Evolutionary conservation across 2,113 vertebrate species (phyloP).

Genomic region (Desmodus rotundus): DNA sequence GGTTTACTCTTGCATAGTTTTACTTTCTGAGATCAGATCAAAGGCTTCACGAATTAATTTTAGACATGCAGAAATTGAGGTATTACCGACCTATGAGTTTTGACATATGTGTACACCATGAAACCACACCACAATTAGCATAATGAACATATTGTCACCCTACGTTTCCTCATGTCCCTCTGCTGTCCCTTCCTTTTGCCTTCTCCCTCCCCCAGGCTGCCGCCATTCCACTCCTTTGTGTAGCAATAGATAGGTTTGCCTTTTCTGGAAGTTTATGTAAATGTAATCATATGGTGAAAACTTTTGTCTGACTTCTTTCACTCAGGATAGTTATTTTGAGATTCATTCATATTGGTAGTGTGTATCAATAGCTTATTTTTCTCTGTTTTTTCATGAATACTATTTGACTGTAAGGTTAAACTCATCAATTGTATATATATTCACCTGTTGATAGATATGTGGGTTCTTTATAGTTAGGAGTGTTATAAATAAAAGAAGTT

Average conservation of each 20-base stretch:
- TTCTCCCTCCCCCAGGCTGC: background rate
- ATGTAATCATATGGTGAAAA: background rate
- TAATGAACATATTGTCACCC: background rate
- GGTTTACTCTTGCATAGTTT: background rate
- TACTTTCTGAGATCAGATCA: background rate
- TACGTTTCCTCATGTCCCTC: background rate
- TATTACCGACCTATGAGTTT: background rate
- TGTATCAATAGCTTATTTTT: background rate
- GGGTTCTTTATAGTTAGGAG: background rate
- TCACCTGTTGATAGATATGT: background rate
- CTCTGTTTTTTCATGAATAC: background rate
- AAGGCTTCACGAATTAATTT: background rate
- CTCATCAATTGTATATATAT: background rate
- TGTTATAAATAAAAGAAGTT: background rate
- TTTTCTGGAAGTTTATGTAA: background rate
- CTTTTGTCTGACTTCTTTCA: constrained; percentile 9
- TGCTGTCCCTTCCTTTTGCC: background rate
- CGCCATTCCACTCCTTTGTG: background rate
- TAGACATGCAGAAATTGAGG: background rate
- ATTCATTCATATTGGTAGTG: background rate
- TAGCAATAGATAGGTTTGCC: background rate
- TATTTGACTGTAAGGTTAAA: background rate
- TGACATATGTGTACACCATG: background rate
- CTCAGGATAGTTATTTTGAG: background rate
- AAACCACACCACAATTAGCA: background rate